Percentiles rank a stretch among this genome's conserved stretches.
phyloP scores from a whole-genome alignment of 2,797 vertebrate species.

The Bradypodion pumilum region DNA sequence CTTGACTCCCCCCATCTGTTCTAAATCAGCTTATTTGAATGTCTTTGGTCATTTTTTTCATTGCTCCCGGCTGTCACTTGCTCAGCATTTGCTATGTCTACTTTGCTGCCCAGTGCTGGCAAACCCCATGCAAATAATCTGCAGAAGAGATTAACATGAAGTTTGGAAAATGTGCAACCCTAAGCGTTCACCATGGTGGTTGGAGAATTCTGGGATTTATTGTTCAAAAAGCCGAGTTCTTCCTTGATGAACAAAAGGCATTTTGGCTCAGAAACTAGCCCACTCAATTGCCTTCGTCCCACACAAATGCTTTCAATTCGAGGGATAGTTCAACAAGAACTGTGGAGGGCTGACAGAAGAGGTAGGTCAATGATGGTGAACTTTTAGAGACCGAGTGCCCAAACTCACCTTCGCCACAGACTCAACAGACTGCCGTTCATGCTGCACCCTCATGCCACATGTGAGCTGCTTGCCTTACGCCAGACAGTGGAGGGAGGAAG shows the following conservation, averaged over 20 bases:
- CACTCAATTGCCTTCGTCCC: no score
- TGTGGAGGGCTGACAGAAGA: constrained; percentile 1
- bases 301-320: background rate
- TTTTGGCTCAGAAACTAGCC: background rate
- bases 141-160: background rate
- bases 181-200: no score
- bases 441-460: no score
- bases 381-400: no score
- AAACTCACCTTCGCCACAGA: no score
- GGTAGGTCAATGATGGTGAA: no score
- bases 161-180: no score
- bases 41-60: background rate
- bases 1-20: background rate
- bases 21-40: background rate
- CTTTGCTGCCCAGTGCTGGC: background rate
- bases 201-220: background rate
- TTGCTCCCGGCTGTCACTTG: background rate
- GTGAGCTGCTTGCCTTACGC: no score
- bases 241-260: constrained; percentile 21
- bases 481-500: no score
- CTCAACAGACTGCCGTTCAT: no score
- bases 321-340: constrained; percentile 11
- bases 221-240: background rate
- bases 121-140: background rate
- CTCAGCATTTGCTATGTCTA: background rate